Evolutionary conservation across 2,888 invertebrate genomes (phyloP), one percentile per base, ranked within the genome.

Genomic region (Cryptocheilus praepositus): DNA sequence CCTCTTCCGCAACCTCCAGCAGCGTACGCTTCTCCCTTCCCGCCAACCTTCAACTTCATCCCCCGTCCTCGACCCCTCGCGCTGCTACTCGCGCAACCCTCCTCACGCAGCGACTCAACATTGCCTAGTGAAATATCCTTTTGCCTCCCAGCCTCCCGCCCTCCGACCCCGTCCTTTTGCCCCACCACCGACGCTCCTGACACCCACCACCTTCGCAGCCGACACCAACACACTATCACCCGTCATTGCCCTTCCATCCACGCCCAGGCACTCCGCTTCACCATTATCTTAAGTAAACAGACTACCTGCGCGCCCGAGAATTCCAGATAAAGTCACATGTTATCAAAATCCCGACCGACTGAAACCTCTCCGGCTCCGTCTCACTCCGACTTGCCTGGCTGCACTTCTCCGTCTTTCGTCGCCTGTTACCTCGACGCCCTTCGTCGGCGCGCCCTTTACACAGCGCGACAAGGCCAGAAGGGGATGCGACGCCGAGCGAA

Each of bases 231-330:
- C 21, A 51, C 36, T 55, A 56, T 63, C 54, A 43, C 43, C n/a
- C 67, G 54, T 68, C 57, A 66, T 62, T 65, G 61, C 52, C 59
- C 58, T 67, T 73, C 73, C 64, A 74, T 73, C 73, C 60, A 73
- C 74, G 68, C 75, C 75, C 77, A 70, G 74, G 74, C 71, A 71
- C 77, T 73, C 73, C 71, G 74, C 81, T 75, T 81, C 73, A 73
- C 83, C 80, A 86, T 86, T 86, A 86, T 86, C 86, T 86, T 84
- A 79, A 84, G 85, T 86, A 86, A 86, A 86, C 86, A 86, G 86
- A 82, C 86, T 85, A 83, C 85, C 83, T 83, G 77, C 16, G 80
- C 80, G 80, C 78, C 69, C 76, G 79, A 73, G 78, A 83, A 79
- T 81, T 80, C 81, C 74, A 85, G 86, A 86, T 86, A 86, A 85